Conservation (phyloP, 1,140 invertebrate species). For the Anoplophora glabripennis region DNA sequence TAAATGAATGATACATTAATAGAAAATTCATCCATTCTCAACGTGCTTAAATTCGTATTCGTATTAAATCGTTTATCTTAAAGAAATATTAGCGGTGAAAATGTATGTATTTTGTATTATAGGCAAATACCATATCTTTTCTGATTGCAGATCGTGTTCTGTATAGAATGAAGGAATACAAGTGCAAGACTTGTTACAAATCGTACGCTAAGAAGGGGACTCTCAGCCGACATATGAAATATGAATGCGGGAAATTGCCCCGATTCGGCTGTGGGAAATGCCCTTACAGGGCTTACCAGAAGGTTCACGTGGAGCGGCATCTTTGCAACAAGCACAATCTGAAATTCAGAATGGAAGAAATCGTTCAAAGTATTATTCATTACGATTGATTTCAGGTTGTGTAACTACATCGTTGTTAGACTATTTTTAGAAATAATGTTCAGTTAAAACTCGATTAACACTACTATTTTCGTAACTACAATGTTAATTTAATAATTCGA, state of each 20-base stretch:
- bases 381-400: background rate
- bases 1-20: no score
- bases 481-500: background rate
- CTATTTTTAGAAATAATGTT: no score
- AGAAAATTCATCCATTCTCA: no score
- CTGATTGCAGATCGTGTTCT: conserved; percentile 16
- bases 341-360: conserved; percentile 23
- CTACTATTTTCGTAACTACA: no score
- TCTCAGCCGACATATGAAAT: conserved; percentile 61
- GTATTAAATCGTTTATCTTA: no score
- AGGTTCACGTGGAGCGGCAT: conserved; percentile 51
- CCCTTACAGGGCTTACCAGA: conserved; percentile 49
- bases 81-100: no score
- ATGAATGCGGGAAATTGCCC: conserved; percentile 66
- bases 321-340: conserved; percentile 30
- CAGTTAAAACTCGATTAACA: no score
- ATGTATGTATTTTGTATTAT: no score
- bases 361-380: conserved; percentile 22
- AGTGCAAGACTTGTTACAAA: conserved; percentile 54
- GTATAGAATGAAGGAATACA: conserved; percentile 22
- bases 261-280: conserved; percentile 63
- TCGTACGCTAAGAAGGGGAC: conserved; percentile 58
- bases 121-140: no score
- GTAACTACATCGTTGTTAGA: no score
- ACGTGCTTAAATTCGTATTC: no score